phyloP scores from a whole-genome alignment of 1,140 invertebrate species.

The Calycopis cecrops region DNA sequence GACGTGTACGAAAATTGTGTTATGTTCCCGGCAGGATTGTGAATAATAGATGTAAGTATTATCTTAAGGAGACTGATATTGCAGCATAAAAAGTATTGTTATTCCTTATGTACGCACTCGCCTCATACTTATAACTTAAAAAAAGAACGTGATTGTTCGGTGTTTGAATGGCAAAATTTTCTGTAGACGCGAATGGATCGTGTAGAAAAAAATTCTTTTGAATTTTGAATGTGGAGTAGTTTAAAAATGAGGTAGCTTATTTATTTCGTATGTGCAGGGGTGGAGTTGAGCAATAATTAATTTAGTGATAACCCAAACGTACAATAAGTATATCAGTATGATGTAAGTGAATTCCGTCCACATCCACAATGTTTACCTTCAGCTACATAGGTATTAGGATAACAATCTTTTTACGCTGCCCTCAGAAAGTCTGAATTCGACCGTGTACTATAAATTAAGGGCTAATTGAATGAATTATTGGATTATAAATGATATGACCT shows the following conservation, averaged over 20 bases:
- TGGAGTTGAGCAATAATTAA: slow-evolving; percentile 16
- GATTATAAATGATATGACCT: not conserved
- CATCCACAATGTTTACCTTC: slow-evolving; percentile 26
- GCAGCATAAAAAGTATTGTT: slow-evolving; percentile 56
- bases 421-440: slow-evolving; percentile 9
- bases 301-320: slow-evolving; percentile 17
- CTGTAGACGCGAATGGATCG: too few relatives aligned
- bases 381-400: slow-evolving; percentile 14
- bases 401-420: slow-evolving; percentile 54
- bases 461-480: slow-evolving; percentile 7
- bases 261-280: not conserved
- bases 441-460: slow-evolving; percentile 1
- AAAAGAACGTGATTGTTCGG: not conserved
- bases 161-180: too few relatives aligned
- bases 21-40: slow-evolving; percentile 59
- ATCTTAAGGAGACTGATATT: slow-evolving; percentile 57
- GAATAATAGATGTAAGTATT: slow-evolving; percentile 60
- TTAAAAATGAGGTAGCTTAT: slow-evolving; percentile 1
- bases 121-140: slow-evolving; percentile 7
- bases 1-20: slow-evolving; percentile 38
- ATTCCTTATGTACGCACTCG: slow-evolving; percentile 7
- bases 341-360: slow-evolving; percentile 64
- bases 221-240: too few relatives aligned
- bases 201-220: too few relatives aligned
- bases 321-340: slow-evolving; percentile 26